A percentile compares a stretch with the other conserved stretches of the same genome.
Conservation (phyloP, 2,888 invertebrate species). For the Conistra vaccinii region DNA sequence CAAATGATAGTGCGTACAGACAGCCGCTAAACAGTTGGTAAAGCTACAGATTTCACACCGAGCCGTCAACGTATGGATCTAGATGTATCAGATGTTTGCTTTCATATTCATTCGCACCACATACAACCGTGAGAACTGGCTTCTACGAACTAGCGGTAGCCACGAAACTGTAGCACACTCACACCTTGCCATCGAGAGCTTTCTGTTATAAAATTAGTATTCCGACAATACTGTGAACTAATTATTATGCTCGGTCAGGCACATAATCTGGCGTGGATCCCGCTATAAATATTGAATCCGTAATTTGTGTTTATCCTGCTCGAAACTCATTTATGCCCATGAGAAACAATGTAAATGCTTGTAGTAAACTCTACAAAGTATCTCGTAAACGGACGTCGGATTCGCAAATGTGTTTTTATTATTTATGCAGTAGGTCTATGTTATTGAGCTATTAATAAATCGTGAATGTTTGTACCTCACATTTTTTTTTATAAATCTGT, state of each 20-base stretch:
- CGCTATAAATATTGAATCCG: conserved; percentile 70
- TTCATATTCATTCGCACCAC: conserved; percentile 89
- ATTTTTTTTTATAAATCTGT: not conserved
- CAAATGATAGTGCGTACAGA: conserved; percentile 89
- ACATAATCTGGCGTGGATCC: conserved; percentile 68
- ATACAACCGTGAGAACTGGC: conserved; percentile 87
- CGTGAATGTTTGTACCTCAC: conserved; percentile 7
- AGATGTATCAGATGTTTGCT: conserved; percentile 89
- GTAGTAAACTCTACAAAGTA: conserved; percentile 59
- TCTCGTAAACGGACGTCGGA: conserved; percentile 55
- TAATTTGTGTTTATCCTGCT: conserved; percentile 70
- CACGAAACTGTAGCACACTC: conserved; percentile 83
- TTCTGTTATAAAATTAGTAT: conserved; percentile 78
- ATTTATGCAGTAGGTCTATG: conserved; percentile 34
- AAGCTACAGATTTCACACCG: conserved; percentile 91
- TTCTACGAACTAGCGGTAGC: conserved; percentile 86
- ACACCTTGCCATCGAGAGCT: conserved; percentile 81
- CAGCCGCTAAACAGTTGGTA: conserved; percentile 90
- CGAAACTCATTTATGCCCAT: conserved; percentile 55
- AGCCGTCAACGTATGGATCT: conserved; percentile 90
- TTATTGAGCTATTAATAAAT: conserved; percentile 38
- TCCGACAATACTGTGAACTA: conserved; percentile 83
- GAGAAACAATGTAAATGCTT: conserved; percentile 63
- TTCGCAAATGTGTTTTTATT: conserved; percentile 48
- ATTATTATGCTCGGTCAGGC: conserved; percentile 79